Conservation (phyloP, 2,113 vertebrate genomes). For the Nyctibius bracteatus region DNA sequence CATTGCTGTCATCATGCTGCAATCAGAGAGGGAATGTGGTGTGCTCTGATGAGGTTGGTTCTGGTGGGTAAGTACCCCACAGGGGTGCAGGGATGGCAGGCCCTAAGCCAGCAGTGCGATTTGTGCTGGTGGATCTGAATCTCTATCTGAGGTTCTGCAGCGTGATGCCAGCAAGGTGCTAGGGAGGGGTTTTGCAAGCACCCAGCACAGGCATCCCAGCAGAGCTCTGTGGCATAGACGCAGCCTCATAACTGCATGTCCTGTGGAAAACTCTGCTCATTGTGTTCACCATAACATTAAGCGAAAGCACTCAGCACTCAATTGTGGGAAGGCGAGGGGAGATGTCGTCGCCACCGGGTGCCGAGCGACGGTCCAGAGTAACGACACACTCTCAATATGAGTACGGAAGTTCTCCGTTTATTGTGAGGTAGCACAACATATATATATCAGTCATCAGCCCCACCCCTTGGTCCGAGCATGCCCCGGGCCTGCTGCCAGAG, state of each 20-base stretch:
- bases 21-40: accelerated
- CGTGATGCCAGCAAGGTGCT: accelerated
- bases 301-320: not conserved
- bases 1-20: not conserved
- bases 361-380: too few species aligned
- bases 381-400: too few species aligned
- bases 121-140: not conserved
- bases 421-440: too few species aligned
- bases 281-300: not conserved
- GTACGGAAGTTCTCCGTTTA: too few species aligned
- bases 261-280: not conserved
- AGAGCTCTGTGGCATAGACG: not conserved
- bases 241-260: not conserved
- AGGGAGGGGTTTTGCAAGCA: not conserved
- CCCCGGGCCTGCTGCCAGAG: too few species aligned
- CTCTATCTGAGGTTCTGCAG: not conserved
- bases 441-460: too few species aligned
- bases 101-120: accelerated
- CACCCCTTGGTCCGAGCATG: too few species aligned
- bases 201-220: not conserved
- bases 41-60: not conserved
- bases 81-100: accelerated
- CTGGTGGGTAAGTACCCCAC: accelerated
- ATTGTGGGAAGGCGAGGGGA: too few species aligned
- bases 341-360: too few species aligned